Conservation (phyloP, 2,888 invertebrate species). For the Melanostoma scalare region DNA sequence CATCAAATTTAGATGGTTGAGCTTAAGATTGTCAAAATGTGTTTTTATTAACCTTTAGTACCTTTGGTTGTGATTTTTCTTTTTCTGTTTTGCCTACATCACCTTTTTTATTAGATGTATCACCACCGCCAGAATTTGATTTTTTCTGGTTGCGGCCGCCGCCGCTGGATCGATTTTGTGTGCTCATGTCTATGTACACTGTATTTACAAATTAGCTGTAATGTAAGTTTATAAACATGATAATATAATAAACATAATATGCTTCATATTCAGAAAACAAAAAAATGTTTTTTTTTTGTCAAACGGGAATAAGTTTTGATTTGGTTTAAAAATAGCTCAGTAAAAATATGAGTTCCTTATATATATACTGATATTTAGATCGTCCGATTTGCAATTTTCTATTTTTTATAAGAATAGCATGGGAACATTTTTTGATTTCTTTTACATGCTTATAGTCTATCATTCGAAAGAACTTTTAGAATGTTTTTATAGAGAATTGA, state of each 20-base stretch:
- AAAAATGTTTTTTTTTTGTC: conserved; percentile 18
- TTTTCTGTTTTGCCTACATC: conserved; percentile 85
- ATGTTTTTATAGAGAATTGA: too few relatives aligned
- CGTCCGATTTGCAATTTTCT: too few relatives aligned
- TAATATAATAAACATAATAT: not conserved
- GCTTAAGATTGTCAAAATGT: conserved; percentile 6
- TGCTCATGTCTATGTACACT: conserved; percentile 82
- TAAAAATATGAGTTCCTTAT: too few relatives aligned
- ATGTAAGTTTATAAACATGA: conserved; percentile 32
- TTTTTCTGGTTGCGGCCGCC: conserved; percentile 81
- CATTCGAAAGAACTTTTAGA: too few relatives aligned
- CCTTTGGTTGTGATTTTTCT: conserved; percentile 84
- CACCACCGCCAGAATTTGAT: conserved; percentile 79
- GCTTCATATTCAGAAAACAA: not conserved
- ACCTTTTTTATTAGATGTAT: conserved; percentile 83
- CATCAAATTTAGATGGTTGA: conserved; percentile 5
- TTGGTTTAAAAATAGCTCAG: too few relatives aligned
- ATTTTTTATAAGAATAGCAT: too few relatives aligned
- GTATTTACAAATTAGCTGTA: conserved; percentile 82
- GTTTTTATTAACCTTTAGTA: conserved; percentile 73
- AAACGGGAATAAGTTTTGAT: too few relatives aligned
- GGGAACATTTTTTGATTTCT: too few relatives aligned
- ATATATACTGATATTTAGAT: too few relatives aligned
- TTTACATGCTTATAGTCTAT: too few relatives aligned
- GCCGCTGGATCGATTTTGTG: conserved; percentile 82